Evolutionary conservation across 35 echinoderm and acorn worm species (phyloP).

Genomic region (Ptychodera flava): DNA sequence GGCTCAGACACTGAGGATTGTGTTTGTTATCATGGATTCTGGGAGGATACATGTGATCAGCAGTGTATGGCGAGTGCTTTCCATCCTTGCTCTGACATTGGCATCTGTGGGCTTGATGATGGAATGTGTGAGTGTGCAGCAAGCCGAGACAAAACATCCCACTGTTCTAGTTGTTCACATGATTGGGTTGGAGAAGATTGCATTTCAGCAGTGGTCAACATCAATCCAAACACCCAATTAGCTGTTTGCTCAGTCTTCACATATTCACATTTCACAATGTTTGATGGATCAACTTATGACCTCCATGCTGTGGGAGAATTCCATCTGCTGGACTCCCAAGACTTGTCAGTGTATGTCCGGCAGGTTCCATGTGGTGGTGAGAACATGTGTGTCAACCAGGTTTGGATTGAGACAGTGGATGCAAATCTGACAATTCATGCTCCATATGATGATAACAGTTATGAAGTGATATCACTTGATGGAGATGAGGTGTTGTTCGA

Average conservation of each 20-base stretch:
- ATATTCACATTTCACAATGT: constrained; percentile 63
- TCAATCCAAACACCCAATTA: constrained; percentile 2
- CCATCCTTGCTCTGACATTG: constrained; percentile 51
- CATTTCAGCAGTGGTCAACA: constrained; percentile 23
- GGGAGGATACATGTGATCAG: constrained; percentile 38
- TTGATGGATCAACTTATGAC: constrained; percentile 54
- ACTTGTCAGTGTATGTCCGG: constrained; percentile 38
- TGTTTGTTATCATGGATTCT: constrained; percentile 57
- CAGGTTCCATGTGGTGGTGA: constrained; percentile 54
- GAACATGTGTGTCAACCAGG: constrained; percentile 36
- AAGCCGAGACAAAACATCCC: constrained; percentile 17
- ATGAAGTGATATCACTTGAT: constrained; percentile 19
- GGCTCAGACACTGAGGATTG: constrained; percentile 16
- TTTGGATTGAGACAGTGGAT: constrained; percentile 47
- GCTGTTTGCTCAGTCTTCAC: constrained; percentile 54
- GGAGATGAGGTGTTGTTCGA: constrained; percentile 27
- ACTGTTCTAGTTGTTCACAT: constrained; percentile 42
- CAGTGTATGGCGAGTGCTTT: constrained; percentile 62
- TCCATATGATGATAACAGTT: constrained; percentile 16
- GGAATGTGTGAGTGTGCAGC: constrained; percentile 63
- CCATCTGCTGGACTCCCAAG: constrained; percentile 20
- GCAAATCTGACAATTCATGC: constrained; percentile 37
- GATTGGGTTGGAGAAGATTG: constrained; percentile 62
- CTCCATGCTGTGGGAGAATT: constrained; percentile 64
- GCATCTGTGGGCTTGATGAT: constrained; percentile 31